These are phyloP conservation scores for Linyphia triangularis DNA, from an alignment of 2,888 invertebrate genomes.

Conservation along the genomic window DNA sequence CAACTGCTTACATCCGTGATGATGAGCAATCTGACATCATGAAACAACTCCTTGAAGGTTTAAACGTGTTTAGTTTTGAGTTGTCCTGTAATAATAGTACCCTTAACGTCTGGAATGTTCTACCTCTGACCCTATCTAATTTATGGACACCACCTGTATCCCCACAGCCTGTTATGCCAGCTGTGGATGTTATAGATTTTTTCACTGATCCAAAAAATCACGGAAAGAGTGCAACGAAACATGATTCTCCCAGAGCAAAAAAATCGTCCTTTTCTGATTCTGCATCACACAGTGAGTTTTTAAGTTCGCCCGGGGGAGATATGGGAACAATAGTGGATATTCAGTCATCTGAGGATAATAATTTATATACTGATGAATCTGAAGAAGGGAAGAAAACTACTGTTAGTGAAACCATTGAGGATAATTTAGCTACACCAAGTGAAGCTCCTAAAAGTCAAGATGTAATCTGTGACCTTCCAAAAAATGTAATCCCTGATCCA, in stretches of 20 bases:
- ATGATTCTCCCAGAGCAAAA: conserved; percentile 7
- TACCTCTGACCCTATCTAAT: conserved; percentile 90
- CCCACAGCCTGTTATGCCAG: conserved; percentile 76
- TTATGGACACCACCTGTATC: conserved; percentile 85
- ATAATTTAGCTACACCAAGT: background rate
- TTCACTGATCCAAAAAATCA: conserved; percentile 73
- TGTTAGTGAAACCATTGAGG: background rate
- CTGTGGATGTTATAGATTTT: conserved; percentile 76
- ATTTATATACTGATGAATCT: background rate
- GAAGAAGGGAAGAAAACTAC: background rate
- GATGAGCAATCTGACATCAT: conserved; percentile 82
- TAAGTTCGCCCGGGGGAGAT: background rate
- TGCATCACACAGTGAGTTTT: background rate
- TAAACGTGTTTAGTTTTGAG: conserved; percentile 73
- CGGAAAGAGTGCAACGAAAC: conserved; percentile 22
- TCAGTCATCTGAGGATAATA: background rate
- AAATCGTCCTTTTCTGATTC: background rate
- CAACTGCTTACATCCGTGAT: conserved; percentile 90
- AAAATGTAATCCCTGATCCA: too few relatives aligned
- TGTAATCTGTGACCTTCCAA: background rate
- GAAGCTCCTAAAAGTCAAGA: background rate
- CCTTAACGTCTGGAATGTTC: conserved; percentile 92
- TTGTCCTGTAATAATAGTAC: conserved; percentile 71
- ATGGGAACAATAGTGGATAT: background rate
- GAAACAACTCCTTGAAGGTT: conserved; percentile 74